A percentile compares a stretch with the other conserved stretches of the same genome.
Conservation (phyloP, 2,797 vertebrate species). For the Phataginus tricuspis region DNA sequence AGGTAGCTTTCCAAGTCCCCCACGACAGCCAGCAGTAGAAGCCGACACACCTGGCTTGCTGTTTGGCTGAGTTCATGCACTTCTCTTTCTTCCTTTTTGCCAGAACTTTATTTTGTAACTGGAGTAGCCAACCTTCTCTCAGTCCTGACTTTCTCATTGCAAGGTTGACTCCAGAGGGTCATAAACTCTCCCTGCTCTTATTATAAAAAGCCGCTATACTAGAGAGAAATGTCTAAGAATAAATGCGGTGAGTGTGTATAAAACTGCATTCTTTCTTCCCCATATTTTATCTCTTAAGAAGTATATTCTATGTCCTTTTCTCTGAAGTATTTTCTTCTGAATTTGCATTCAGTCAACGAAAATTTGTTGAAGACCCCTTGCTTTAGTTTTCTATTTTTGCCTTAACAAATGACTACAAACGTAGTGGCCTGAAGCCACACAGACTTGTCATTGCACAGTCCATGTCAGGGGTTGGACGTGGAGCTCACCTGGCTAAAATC, state of each 20-base stretch:
- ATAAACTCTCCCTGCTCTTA: neutral
- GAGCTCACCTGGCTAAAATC: neutral
- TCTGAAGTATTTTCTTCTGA: neutral
- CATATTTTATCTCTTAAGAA: neutral
- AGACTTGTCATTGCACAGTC: neutral
- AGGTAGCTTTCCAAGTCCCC: neutral
- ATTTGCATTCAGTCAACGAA: neutral
- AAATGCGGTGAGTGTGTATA: neutral
- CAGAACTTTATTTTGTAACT: neutral
- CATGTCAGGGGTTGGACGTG: neutral
- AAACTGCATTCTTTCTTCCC: neutral
- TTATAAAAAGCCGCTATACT: neutral
- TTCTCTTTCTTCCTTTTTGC: neutral
- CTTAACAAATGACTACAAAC: neutral
- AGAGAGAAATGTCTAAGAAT: neutral
- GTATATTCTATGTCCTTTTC: neutral
- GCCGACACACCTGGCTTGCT: neutral
- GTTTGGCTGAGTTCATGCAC: no score
- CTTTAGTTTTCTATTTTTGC: neutral
- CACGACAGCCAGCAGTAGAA: neutral
- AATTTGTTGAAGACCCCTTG: neutral
- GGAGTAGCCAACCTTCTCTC: neutral
- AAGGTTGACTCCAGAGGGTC: neutral
- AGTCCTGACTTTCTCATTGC: neutral
- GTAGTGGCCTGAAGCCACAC: neutral